These are phyloP conservation scores for Limosa lapponica DNA, from an alignment of 2,797 vertebrate genomes.

Conservation along the genomic window DNA sequence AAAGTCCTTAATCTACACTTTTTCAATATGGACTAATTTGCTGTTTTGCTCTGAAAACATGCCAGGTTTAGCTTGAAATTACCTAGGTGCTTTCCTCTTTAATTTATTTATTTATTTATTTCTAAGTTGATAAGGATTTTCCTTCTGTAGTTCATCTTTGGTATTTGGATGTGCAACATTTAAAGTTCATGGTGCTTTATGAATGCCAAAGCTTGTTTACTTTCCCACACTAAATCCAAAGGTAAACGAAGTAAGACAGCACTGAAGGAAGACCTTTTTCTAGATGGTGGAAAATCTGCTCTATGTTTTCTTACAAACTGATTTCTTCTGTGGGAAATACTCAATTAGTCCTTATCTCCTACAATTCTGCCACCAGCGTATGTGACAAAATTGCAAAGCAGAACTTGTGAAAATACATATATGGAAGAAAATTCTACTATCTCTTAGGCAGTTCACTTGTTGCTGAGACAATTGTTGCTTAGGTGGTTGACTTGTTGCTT, in stretches of 20 bases:
- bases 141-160: neutral
- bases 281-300: neutral
- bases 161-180: neutral
- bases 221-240: neutral
- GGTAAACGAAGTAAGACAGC: neutral
- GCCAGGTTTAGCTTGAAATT: neutral
- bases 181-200: neutral
- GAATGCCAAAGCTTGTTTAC: neutral
- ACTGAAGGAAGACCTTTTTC: neutral
- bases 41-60: neutral
- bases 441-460: neutral
- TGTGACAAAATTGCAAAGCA: neutral
- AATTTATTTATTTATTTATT: neutral
- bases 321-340: neutral
- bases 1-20: neutral
- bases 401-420: neutral
- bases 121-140: neutral
- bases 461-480: neutral
- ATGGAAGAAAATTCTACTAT: neutral
- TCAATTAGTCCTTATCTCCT: neutral
- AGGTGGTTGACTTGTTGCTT: neutral
- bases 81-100: neutral
- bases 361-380: neutral
- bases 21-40: neutral
- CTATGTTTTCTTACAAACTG: neutral